A percentile compares a stretch with the other conserved stretches of the same genome.
These are phyloP conservation scores for Melanogrammus aeglefinus DNA, from an alignment of 2,797 vertebrate genomes.

Conservation along the genomic window DNA sequence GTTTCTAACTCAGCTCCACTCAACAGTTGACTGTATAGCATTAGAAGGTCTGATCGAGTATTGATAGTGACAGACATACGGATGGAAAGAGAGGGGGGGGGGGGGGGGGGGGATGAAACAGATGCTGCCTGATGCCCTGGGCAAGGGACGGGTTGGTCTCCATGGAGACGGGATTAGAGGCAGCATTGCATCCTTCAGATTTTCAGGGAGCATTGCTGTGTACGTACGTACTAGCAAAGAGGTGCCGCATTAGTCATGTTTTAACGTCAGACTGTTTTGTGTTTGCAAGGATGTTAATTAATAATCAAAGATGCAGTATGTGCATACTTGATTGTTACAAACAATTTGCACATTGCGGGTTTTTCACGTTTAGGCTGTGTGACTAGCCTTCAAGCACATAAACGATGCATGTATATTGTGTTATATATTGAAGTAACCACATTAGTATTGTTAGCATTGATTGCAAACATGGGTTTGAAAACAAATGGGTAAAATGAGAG, in stretches of 20 bases:
- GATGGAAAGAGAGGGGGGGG: slow-evolving; percentile 30
- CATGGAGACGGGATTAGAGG: slow-evolving; percentile 77
- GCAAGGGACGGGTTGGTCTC: slow-evolving; percentile 74
- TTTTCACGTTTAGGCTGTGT: slow-evolving; percentile 17
- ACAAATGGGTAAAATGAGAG: too few relatives aligned
- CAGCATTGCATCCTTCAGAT: slow-evolving; percentile 56
- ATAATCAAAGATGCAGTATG: neutral
- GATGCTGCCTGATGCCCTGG: slow-evolving; percentile 59
- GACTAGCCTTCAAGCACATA: neutral
- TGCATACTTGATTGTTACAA: neutral
- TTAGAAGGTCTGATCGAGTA: neutral
- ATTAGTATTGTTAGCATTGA: too few relatives aligned
- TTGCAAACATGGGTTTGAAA: too few relatives aligned
- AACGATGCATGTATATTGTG: too few relatives aligned
- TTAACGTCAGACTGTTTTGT: neutral
- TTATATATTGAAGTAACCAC: too few relatives aligned
- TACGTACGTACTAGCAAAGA: neutral
- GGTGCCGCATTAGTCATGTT: neutral
- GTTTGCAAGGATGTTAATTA: neutral
- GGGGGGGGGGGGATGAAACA: slow-evolving; percentile 45
- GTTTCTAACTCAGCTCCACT: neutral
- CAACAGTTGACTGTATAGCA: neutral
- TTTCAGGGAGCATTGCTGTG: slow-evolving; percentile 28
- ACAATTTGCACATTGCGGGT: slow-evolving; percentile 7
- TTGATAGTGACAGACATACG: slow-evolving; percentile 11